phyloP scores from a whole-genome alignment of 2,797 vertebrate species.

The Eospalax fontanierii region DNA sequence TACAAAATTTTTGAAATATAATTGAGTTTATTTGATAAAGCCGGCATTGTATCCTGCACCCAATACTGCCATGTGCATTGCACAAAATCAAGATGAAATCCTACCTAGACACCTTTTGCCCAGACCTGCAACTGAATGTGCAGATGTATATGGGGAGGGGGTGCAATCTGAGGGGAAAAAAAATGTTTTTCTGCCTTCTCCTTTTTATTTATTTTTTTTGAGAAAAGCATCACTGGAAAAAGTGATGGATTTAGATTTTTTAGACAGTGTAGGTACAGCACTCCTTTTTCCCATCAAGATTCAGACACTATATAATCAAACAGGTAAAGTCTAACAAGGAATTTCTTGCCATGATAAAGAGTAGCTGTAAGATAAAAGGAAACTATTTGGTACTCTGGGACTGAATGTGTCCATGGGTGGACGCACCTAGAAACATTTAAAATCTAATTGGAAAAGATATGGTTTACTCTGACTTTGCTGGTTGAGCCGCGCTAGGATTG shows the following conservation, averaged over 20 bases:
- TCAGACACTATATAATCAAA: not conserved
- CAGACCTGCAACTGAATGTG: not conserved
- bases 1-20: slow-evolving; percentile 33
- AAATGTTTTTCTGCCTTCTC: too few species aligned
- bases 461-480: not conserved
- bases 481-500: not conserved
- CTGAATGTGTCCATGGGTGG: slow-evolving; percentile 19
- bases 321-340: not conserved
- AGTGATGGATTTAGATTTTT: not conserved
- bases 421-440: not conserved
- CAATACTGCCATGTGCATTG: not conserved
- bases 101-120: not conserved
- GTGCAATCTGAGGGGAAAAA: not conserved
- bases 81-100: not conserved
- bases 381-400: not conserved
- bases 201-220: not conserved
- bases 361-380: not conserved
- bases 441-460: not conserved
- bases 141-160: not conserved
- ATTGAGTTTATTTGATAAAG: not conserved
- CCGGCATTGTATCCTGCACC: not conserved
- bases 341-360: not conserved
- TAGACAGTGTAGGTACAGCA: not conserved
- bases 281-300: not conserved
- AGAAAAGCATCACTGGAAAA: not conserved